Evolutionary conservation across 2,113 vertebrate species (phyloP), one percentile per base, ranked within the genome.

Genomic region (Nothobranchius kuhntae): DNA sequence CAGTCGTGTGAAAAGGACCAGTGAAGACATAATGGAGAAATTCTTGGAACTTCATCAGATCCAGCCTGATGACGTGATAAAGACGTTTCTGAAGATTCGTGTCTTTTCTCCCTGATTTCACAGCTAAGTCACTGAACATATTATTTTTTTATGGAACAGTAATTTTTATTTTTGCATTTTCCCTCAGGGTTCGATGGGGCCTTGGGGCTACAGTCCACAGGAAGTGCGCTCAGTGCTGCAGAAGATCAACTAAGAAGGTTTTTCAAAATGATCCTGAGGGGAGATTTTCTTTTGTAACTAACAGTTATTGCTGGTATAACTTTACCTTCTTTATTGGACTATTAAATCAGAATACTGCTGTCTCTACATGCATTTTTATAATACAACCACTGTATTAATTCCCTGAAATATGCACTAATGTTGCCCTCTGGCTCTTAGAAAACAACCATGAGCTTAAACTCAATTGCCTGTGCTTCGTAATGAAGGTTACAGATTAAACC

Each of bases 201-300:
- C 96, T 68, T 95, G 92, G 92, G 93, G 93, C 72, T 98, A 97
- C 68, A 67, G 81, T 24, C 96, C 94, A 12, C 82, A 85, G 53
- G 96, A 95, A 85, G 94, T 98, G 62, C 93, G 91, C 0, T 66
- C 82, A 9, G 77, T 95, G 63, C 91, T 98, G 82, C 91, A 96
- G 90, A 95, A 94, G 75, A 64, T 92, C 40, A 80, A 89, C 65
- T 93, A 91, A 82, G 65, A 50, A 53, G 58, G 5, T 40, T 13
- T 35, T 45, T n/a, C 30, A 30, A 30, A 30, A 30, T 30, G 30
- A 30, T 30, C 30, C 30, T 30, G 30, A 30, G 30, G 30, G 30
- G 30, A 30, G 30, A 30, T 30, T 30, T 30, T 30, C 30, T 30
- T 30, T 30, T 42, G 40, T 42, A 42, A 42, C 40, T 42, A 12